Base-by-base conservation (phyloP, 2,797 vertebrate species). In the Sibirionetta formosa region DNA sequence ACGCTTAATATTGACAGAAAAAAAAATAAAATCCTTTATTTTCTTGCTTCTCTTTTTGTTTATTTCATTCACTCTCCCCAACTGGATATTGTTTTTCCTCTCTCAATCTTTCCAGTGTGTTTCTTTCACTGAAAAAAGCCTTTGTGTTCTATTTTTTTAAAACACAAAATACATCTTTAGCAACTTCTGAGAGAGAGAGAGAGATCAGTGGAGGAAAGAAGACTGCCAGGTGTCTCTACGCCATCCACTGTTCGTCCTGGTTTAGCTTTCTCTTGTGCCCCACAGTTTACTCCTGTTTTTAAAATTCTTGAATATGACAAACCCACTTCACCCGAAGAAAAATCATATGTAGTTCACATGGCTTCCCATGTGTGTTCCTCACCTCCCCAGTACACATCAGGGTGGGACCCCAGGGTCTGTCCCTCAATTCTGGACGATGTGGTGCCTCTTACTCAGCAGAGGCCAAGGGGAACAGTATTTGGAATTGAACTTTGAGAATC, bases 11-110 rank as follows among this genome's bases (percentile, higher is more conserved):
- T 2, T 91, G 65, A 92, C 78, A 85, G 12, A 60, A 65, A 44
- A 71, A 71, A 44, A 72, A 53, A 71, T 60, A 66, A 44, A 76
- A 33, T 1, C 1, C 0, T 11, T 46, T 82, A 50, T 40, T 64
- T 75, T 77, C 13, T 72, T 93, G 40, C 9, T 83, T 95, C 80
- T 60, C 33, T 9, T 68, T 83, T 88, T 83, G 17, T 73, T 92
- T 70, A 15, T 77, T 88, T 77, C 61, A 88, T 77, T 77, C 2
- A 3, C 12, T 75, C 36, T 78, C 22, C 33, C 19, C 75, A 82
- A 5, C 2, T 27, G 73, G 66, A 53, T 82, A 81, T 0, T 86
- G 14, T 0, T 65, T 91, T 65, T 86, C 53, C 53, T 57, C 24
- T 82, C 14, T 72, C 48, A 64, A 13, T 56, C 33, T 70, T 88